phyloP scores from a whole-genome alignment of 2,113 vertebrate genomes.

The Lepus europaeus region DNA sequence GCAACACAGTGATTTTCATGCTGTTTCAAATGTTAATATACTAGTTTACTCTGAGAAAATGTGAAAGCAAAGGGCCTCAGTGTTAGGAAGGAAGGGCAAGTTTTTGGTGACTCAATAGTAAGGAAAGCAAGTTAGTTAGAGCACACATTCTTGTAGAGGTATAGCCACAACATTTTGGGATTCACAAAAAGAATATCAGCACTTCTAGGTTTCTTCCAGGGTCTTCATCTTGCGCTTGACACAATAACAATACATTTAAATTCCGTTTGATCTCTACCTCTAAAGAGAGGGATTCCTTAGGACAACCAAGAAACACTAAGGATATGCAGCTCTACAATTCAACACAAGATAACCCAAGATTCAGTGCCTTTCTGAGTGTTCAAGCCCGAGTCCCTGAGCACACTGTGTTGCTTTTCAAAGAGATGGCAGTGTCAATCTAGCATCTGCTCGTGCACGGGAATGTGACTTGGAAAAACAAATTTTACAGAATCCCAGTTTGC shows the following conservation, averaged over 20 bases:
- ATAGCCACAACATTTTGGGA: background rate
- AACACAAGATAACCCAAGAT: background rate
- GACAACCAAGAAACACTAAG: background rate
- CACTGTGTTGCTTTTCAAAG: background rate
- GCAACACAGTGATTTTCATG: slow-evolving; percentile 37
- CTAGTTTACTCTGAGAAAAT: slow-evolving; percentile 61
- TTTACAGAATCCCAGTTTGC: background rate
- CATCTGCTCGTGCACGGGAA: background rate
- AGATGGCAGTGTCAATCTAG: slow-evolving; percentile 4
- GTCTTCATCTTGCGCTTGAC: background rate
- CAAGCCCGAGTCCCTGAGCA: background rate
- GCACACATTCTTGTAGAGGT: background rate
- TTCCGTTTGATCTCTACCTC: background rate
- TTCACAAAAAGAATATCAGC: background rate
- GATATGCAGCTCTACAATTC: background rate
- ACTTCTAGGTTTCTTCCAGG: background rate
- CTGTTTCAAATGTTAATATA: slow-evolving; percentile 60
- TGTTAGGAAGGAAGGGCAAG: background rate
- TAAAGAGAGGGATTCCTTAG: background rate
- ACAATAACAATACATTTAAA: background rate
- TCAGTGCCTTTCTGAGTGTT: background rate
- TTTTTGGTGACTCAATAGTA: background rate
- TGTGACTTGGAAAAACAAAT: background rate
- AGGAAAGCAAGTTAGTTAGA: slow-evolving; percentile 14
- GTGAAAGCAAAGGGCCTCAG: slow-evolving; percentile 45